Evolutionary conservation across 2,797 vertebrate species (phyloP).

Genomic region (Gambelia wislizenii): DNA sequence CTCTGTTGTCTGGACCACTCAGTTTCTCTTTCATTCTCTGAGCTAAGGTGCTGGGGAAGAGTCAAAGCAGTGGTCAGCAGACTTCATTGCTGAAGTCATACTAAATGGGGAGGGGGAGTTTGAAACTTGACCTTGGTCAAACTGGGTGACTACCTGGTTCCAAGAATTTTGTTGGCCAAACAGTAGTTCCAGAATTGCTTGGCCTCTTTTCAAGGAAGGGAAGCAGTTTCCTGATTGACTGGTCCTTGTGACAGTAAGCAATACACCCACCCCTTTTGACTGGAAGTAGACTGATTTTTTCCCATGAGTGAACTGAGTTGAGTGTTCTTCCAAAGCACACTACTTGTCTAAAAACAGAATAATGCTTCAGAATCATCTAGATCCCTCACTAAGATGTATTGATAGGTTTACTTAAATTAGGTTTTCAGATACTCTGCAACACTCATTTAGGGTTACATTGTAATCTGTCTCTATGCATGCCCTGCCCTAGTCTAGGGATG

Average conservation of each 20-base stretch:
- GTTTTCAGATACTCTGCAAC: not conserved
- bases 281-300: not conserved
- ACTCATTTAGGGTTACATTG: too few species aligned
- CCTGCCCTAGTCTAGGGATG: too few species aligned
- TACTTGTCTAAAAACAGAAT: not conserved
- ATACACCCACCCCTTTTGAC: not conserved
- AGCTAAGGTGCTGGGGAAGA: too few species aligned
- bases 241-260: not conserved
- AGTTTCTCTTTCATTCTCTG: not conserved
- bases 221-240: not conserved
- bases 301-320: too few species aligned
- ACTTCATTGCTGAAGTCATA: not conserved
- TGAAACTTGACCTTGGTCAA: not conserved
- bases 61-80: too few species aligned
- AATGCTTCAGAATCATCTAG: not conserved
- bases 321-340: not conserved
- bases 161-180: not conserved
- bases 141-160: not conserved
- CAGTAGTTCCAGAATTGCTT: not conserved
- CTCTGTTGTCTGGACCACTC: too few species aligned
- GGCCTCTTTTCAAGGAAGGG: not conserved
- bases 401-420: not conserved
- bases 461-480: not conserved
- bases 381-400: not conserved
- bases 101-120: not conserved